Percentiles rank a stretch among this genome's conserved stretches.
Conservation (phyloP, 2,113 vertebrate species). For the Chamaea fasciata region DNA sequence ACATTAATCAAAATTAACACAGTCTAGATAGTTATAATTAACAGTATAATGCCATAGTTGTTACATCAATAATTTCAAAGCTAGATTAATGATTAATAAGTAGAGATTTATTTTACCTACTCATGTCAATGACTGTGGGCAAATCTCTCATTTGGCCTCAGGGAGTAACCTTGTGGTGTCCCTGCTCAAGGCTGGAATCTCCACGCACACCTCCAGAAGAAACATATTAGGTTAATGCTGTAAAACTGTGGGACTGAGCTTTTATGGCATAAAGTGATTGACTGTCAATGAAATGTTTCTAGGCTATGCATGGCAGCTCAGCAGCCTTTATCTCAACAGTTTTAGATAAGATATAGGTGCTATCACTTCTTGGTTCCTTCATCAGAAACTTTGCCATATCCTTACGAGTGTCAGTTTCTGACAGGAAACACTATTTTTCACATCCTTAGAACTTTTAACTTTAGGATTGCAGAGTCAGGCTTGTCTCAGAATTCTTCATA, state of each 20-base stretch:
- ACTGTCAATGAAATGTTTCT: neutral
- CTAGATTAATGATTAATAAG: neutral
- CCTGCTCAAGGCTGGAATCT: neutral
- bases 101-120: neutral
- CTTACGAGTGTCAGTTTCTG: neutral
- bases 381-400: neutral
- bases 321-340: neutral
- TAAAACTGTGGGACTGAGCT: neutral
- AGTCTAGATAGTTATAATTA: neutral
- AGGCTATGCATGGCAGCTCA: accelerated
- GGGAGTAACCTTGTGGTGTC: accelerated
- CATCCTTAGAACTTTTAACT: neutral
- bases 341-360: neutral
- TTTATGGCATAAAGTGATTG: neutral
- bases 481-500: neutral
- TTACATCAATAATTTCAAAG: neutral
- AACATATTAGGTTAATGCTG: neutral
- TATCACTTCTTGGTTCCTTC: neutral
- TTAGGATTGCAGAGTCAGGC: neutral
- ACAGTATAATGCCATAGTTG: neutral
- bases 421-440: neutral
- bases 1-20: neutral
- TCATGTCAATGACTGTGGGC: neutral
- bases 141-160: neutral
- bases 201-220: neutral